phyloP scores from a whole-genome alignment of 2,888 invertebrate genomes.

The Archaeoteleia sp. region DNA sequence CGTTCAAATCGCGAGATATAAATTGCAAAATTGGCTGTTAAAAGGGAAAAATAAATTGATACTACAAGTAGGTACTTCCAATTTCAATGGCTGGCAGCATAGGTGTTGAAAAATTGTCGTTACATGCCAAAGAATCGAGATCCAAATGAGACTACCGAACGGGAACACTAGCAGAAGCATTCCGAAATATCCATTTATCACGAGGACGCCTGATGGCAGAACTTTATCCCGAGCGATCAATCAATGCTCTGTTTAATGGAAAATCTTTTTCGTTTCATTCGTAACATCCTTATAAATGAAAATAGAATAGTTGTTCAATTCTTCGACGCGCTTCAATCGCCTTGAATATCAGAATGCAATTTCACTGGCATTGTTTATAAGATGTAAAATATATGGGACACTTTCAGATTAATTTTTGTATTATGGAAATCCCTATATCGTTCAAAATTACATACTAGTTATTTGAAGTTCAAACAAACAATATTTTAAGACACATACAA shows the following conservation, averaged over 20 bases:
- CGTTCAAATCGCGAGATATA: slow-evolving; percentile 32
- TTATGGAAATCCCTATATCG: too few species aligned
- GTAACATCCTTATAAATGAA: slow-evolving; percentile 38
- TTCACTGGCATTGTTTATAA: too few species aligned
- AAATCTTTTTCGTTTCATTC: slow-evolving; percentile 59
- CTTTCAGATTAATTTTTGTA: too few species aligned
- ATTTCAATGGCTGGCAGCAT: slow-evolving; percentile 30
- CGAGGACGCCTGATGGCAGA: slow-evolving; percentile 46
- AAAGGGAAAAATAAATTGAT: slow-evolving; percentile 37
- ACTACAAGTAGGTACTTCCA: slow-evolving; percentile 38
- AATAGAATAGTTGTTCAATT: slow-evolving; percentile 23
- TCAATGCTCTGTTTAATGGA: slow-evolving; percentile 64
- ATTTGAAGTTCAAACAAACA: too few species aligned
- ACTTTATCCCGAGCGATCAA: slow-evolving; percentile 61
- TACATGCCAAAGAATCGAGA: slow-evolving; percentile 40
- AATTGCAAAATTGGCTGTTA: slow-evolving; percentile 32
- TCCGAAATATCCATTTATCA: slow-evolving; percentile 63
- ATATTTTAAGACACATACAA: too few species aligned
- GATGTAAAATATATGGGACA: too few species aligned
- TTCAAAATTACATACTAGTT: too few species aligned
- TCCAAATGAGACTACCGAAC: slow-evolving; percentile 38
- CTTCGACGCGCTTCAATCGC: too few species aligned
- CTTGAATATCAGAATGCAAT: too few species aligned
- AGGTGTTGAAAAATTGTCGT: slow-evolving; percentile 49
- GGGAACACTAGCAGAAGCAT: slow-evolving; percentile 40